Evolutionary conservation across 2,888 invertebrate species (phyloP), one percentile per base, ranked within the genome.

Genomic region (Campopleginae sp.): DNA sequence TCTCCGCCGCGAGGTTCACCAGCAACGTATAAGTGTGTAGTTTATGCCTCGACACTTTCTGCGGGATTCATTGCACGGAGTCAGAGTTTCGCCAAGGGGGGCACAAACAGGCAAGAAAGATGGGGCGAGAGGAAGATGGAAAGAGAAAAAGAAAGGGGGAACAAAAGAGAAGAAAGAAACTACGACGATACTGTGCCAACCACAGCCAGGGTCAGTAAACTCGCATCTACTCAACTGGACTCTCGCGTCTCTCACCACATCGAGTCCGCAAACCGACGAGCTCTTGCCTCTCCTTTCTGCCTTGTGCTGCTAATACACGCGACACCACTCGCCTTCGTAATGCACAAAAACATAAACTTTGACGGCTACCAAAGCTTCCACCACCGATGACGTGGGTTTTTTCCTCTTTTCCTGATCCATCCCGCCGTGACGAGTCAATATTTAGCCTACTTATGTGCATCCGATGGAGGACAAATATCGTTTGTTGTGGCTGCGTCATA

Each of bases 161-260:
- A n/a, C 51, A 54, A 54, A 74, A 76, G 27, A 48, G 71, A 58
- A 68, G 42, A 78, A 38, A 58, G 42, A 70, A 44, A 68, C 58
- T 58, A 58, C 65, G 74, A 61, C 51, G 66, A 66, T 66, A 46
- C 80, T 54, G 80, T 80, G 82, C 80, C 76, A 87, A 87, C 87
- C 86, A 54, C 80, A 72, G 75, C 63, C 85, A 86, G 88, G 88
- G 88, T 88, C 88, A 88, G 82, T 88, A 86, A 88, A 88, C 88
- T 87, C 88, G 86, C 81, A 82, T 79, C 72, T 82, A 82, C 82
- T 80, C 74, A 75, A 84, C 82, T 82, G 83, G 81, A 84, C 85
- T 87, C 84, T 19, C 71, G 63, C 46, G 33, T 38, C 76, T 54
- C 72, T 44, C 72, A 54, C n/a, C 82, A 70, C 76, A 74, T 78